Evolutionary conservation across 2,113 vertebrate species (phyloP).

Genomic region (Ochotona curzoniae): DNA sequence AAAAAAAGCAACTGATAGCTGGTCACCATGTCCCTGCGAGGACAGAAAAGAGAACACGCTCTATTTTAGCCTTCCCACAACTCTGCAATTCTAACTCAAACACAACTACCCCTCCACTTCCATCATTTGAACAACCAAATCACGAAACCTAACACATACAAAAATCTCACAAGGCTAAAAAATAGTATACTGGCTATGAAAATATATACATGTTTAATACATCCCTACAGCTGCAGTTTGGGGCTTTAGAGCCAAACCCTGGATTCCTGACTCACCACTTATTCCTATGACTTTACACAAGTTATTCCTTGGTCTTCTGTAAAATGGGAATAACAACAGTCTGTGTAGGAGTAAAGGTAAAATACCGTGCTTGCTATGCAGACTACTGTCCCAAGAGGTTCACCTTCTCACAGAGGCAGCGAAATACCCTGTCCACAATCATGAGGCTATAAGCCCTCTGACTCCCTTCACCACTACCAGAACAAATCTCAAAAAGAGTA

Average conservation of each 20-base stretch:
- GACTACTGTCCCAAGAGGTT: not conserved
- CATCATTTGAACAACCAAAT: constrained; percentile 32
- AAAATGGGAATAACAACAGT: constrained; percentile 23
- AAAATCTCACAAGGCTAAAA: not conserved
- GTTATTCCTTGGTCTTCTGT: constrained; percentile 24
- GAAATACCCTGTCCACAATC: constrained; percentile 17
- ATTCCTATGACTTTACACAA: not conserved
- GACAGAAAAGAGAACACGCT: not conserved
- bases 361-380: not conserved
- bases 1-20: not conserved
- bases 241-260: not conserved
- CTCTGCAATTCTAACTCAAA: constrained; percentile 16
- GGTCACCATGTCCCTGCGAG: not conserved
- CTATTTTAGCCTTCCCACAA: not conserved
- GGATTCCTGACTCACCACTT: not conserved
- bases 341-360: not conserved
- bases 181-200: not conserved
- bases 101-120: not conserved
- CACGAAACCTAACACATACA: constrained; percentile 21
- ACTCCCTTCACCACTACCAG: not conserved
- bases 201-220: not conserved
- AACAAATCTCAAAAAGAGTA: not conserved
- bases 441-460: not conserved
- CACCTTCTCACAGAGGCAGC: constrained; percentile 33
- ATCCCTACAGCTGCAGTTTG: not conserved